Evolutionary conservation across 2,113 vertebrate species (phyloP), one percentile per base, ranked within the genome.

Genomic region (Promerops cafer): DNA sequence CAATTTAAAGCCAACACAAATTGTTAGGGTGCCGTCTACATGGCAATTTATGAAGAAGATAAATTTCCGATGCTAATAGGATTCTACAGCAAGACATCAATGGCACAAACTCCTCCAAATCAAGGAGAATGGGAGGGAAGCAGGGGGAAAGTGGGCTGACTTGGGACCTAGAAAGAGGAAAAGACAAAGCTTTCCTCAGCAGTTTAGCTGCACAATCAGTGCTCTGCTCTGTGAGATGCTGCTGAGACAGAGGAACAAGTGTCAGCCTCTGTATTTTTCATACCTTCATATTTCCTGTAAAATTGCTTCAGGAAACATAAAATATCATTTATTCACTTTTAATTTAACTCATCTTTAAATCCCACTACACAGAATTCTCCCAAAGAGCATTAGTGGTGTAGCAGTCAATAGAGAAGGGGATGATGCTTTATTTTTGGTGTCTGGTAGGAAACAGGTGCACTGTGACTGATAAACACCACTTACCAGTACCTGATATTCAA

Each of bases 1-100:
- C 94, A 83, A 92, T 94, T 95, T 95, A 92, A 89, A 93, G n/a
- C 11, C 69, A 79, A 76, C 64, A 76, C 60, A 47, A 18, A 80
- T 65, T 90, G 40, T 89, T 61, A 89, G 60, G 22, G 49, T 64
- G 47, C 56, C 3, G 3, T 81, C 56, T 68, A 80, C 57, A 79
- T 53, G 30, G 70, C 61, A 87, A 85, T 96, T 85, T 63, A 44
- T 53, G 76, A 90, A 81, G 68, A 94, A 86, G 83, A 93, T 54
- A 79, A 68, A 94, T 92, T 90, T 74, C 83, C 79, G 40, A 64
- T 71, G 49, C 27, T 93, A 90, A 90, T 22, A 81, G 37, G n/a
- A 83, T 18, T 65, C 61, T 69, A 53, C 53, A 45, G n/a, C 44
- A 86, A 81, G 56, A 59, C 30, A 80, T 54, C 59, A 75, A 50